phyloP scores from a whole-genome alignment of 1,140 invertebrate species.

The Heliconius eleuchia region DNA sequence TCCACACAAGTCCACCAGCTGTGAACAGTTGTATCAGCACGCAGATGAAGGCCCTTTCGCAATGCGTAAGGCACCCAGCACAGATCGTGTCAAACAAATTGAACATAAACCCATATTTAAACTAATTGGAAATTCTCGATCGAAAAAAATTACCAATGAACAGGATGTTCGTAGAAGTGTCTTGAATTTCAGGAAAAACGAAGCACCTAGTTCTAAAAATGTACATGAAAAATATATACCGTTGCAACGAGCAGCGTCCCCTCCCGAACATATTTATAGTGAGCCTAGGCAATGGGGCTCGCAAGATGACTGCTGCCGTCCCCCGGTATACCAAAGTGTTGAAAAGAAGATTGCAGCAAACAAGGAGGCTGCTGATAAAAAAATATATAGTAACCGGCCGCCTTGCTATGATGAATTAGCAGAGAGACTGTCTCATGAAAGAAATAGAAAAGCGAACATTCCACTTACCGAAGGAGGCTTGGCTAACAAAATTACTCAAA shows the following conservation, averaged over 20 bases:
- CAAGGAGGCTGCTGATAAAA: slow-evolving; percentile 68
- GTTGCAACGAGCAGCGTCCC: slow-evolving; percentile 61
- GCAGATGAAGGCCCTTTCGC: slow-evolving; percentile 70
- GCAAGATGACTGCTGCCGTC: slow-evolving; percentile 67
- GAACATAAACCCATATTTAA: slow-evolving; percentile 76
- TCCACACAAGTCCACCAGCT: slow-evolving; percentile 79
- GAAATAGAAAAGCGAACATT: slow-evolving; percentile 57
- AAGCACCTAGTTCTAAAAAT: slow-evolving; percentile 64
- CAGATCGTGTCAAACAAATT: slow-evolving; percentile 71
- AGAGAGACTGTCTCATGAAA: slow-evolving; percentile 67
- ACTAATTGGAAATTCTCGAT: slow-evolving; percentile 70
- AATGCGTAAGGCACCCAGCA: slow-evolving; percentile 74
- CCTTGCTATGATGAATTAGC: slow-evolving; percentile 78
- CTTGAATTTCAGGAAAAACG: slow-evolving; percentile 73
- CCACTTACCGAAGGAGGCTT: slow-evolving; percentile 52
- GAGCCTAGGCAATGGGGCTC: slow-evolving; percentile 68
- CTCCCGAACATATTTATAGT: slow-evolving; percentile 70
- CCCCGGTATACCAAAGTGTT: slow-evolving; percentile 70
- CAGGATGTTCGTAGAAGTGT: slow-evolving; percentile 66
- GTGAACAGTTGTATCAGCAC: slow-evolving; percentile 73
- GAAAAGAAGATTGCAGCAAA: slow-evolving; percentile 71
- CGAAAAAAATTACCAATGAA: slow-evolving; percentile 67
- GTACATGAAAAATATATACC: slow-evolving; percentile 78
- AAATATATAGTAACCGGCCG: slow-evolving; percentile 68
- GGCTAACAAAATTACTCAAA: slow-evolving; percentile 76